Percentiles rank a stretch among this genome's conserved stretches.
Evolutionary conservation across 2,113 vertebrate genomes (phyloP).

Genomic region (Poeciliopsis turrubarensis): DNA sequence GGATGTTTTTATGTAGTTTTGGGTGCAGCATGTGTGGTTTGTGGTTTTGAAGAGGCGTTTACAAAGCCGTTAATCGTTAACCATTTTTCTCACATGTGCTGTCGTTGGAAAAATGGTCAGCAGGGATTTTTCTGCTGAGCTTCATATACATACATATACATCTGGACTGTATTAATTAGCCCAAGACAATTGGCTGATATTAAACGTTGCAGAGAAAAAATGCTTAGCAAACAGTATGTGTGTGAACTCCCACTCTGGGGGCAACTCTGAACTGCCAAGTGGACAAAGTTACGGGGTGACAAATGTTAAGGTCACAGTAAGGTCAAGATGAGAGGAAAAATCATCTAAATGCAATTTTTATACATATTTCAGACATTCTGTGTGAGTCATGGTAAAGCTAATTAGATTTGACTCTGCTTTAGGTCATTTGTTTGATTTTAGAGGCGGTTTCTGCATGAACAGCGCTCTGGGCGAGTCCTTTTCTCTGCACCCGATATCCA

Average conservation of each 20-base stretch:
- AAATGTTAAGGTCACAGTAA: conserved; percentile 69
- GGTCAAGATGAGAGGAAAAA: conserved; percentile 45
- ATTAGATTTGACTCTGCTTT: background rate
- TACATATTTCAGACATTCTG: background rate
- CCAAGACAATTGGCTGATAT: conserved; percentile 10
- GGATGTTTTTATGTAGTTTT: conserved; percentile 24
- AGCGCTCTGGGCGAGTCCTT: no score
- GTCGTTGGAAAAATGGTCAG: conserved; percentile 51
- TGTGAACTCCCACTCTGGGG: conserved; percentile 7
- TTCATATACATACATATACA: conserved; percentile 20
- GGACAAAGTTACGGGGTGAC: conserved; percentile 50
- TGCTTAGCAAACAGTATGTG: background rate
- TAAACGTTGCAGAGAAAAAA: conserved; percentile 17
- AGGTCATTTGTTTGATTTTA: no score
- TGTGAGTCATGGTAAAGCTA: background rate
- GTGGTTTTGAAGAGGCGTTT: conserved; percentile 26
- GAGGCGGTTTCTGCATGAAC: no score
- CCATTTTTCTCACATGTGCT: conserved; percentile 26
- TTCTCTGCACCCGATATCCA: no score
- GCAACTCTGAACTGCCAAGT: conserved; percentile 27
- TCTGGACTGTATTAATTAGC: conserved; percentile 41
- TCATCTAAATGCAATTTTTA: background rate
- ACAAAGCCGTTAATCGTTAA: conserved; percentile 3
- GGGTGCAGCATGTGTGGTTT: conserved; percentile 1
- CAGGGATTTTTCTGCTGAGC: conserved; percentile 45